Percentiles rank a stretch among this genome's conserved stretches.
These are phyloP conservation scores for Choristoneura fumiferana DNA, from an alignment of 1,140 invertebrate species.

Conservation along the genomic window DNA sequence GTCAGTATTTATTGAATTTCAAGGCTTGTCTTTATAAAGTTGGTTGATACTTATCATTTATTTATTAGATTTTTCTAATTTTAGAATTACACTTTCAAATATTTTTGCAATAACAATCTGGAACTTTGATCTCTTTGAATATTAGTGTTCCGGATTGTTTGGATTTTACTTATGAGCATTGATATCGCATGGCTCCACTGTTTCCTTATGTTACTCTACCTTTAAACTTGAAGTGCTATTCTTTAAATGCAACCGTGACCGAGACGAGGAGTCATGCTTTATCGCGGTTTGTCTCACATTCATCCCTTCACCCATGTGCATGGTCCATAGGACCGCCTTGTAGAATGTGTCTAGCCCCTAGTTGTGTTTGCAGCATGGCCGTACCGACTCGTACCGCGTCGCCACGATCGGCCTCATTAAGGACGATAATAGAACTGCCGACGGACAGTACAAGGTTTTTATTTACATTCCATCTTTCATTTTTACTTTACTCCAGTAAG, in stretches of 20 bases:
- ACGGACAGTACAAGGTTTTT: conserved; percentile 93
- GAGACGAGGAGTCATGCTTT: conserved; percentile 24
- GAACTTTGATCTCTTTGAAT: neutral
- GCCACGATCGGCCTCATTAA: conserved; percentile 92
- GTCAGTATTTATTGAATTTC: conserved; percentile 13
- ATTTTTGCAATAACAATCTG: neutral
- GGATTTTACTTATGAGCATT: conserved; percentile 9
- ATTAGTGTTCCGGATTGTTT: conserved; percentile 8
- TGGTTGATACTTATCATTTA: no score
- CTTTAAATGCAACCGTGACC: no score
- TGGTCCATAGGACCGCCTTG: conserved; percentile 66
- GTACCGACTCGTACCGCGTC: conserved; percentile 95
- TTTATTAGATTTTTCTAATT: no score
- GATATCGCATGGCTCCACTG: conserved; percentile 34
- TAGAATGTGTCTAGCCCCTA: conserved; percentile 77
- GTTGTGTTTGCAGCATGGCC: conserved; percentile 90
- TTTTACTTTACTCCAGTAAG: conserved; percentile 37
- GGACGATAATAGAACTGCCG: conserved; percentile 96
- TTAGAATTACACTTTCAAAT: no score
- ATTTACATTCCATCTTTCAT: conserved; percentile 71
- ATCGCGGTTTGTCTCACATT: conserved; percentile 32
- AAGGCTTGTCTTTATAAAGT: conserved; percentile 9
- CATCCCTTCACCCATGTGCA: conserved; percentile 56
- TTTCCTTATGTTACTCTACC: neutral
- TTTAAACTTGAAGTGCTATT: no score